These are phyloP conservation scores for Crepidodera aurea DNA, from an alignment of 2,888 invertebrate species.

Conservation along the genomic window DNA sequence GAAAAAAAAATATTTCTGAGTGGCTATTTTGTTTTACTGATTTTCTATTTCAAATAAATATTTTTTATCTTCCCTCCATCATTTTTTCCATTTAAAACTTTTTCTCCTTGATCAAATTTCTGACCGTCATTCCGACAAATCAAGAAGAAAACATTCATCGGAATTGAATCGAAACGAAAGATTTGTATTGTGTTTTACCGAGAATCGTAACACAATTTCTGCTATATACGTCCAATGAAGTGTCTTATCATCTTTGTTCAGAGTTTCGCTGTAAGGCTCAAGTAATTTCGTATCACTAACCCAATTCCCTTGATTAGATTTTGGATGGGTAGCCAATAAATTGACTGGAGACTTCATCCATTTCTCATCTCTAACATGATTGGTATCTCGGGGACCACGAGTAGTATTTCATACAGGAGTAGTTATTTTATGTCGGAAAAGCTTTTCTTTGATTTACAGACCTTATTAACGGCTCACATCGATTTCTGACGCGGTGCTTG, in stretches of 20 bases:
- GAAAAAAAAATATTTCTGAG: no score
- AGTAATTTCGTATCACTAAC: slow-evolving; percentile 62
- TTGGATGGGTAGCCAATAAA: slow-evolving; percentile 62
- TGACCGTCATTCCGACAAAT: slow-evolving; percentile 1
- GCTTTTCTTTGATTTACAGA: slow-evolving; percentile 43
- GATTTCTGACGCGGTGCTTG: neutral
- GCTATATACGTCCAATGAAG: slow-evolving; percentile 55
- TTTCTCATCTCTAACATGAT: slow-evolving; percentile 61
- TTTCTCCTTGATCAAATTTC: neutral
- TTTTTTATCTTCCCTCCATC: slow-evolving; percentile 1
- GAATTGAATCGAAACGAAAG: slow-evolving; percentile 44
- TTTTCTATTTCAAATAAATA: no score
- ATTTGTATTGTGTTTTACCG: slow-evolving; percentile 48
- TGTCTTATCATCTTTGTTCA: slow-evolving; percentile 61
- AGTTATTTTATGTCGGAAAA: slow-evolving; percentile 52
- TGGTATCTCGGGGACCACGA: slow-evolving; percentile 56
- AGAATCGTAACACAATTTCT: slow-evolving; percentile 56
- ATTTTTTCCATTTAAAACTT: neutral
- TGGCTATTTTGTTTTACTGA: no score
- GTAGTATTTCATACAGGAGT: slow-evolving; percentile 57
- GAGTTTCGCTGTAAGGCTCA: slow-evolving; percentile 52
- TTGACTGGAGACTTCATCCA: slow-evolving; percentile 61
- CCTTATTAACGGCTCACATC: neutral
- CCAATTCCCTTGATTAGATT: slow-evolving; percentile 62
- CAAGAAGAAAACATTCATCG: neutral